Base-by-base conservation (phyloP, 2,888 invertebrate species). In the Diabrotica balteata region DNA sequence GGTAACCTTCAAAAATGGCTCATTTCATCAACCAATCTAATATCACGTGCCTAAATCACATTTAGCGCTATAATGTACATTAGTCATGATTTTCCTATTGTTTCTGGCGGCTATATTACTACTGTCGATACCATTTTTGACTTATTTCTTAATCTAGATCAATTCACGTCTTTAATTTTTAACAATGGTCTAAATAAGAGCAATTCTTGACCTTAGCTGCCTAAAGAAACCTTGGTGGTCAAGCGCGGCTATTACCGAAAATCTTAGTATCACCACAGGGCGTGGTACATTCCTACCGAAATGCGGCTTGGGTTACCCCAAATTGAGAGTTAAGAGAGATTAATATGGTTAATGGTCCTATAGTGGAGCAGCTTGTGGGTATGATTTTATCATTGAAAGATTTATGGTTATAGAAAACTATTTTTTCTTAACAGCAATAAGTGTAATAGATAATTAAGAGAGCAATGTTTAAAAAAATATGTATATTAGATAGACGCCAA, bases 1-100 rank as follows among this genome's bases (percentile, higher is more conserved):
- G 32, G 4, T 32, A 32, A 32, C 32, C 32, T 32, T 5, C 32
- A 32, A 32, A 32, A 32, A 32, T 32, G 32, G 32, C 32, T 32
- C 32, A 32, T 32, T 32, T 47, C 47, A 47, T 47, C 47, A 47
- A 47, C 47, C 8, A 8, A 47, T 9, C 10, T 10, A 47, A 9
- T 55, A 46, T 57, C 57, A 46, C 45, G 57, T 57, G 57, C 57
- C 57, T 11, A 46, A 57, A 57, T 47, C 10, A 47, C 47, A 47
- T 10, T 47, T 9, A 47, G 10, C 47, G 6, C 4, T 47, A 4
- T 47, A 47, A 47, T 47, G 8, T 47, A 47, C 47, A 9, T 9
- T 47, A 8, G 47, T 47, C 10, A 47, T 9, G 10, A 47, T 10
- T 47, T 47, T 47, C 47, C 54, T 54, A 10, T 54, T 54, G 8